These are phyloP conservation scores for Zaprionus nigranus DNA, from an alignment of 1,140 invertebrate species.

Conservation along the genomic window DNA sequence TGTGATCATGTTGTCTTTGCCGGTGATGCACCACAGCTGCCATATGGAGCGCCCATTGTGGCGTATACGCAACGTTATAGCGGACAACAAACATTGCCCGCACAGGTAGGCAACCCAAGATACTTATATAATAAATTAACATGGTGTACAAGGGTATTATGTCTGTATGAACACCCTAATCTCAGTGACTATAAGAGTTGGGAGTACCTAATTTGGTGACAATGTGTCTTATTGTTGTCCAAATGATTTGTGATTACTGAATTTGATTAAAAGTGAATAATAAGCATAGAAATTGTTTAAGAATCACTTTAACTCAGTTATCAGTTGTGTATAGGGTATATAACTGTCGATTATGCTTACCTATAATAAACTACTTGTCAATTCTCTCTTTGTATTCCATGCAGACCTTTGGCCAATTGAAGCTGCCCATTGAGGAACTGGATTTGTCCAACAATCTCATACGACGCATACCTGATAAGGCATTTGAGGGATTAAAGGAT, in stretches of 20 bases:
- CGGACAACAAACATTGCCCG: constrained; percentile 92
- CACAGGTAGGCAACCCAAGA: constrained; percentile 86
- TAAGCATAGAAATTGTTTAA: too few relatives aligned
- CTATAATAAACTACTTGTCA: too few relatives aligned
- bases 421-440: constrained; percentile 89
- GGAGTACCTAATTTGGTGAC: too few relatives aligned
- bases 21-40: constrained; percentile 89
- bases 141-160: too few relatives aligned
- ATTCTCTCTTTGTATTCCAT: neutral
- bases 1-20: constrained; percentile 93
- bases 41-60: constrained; percentile 90
- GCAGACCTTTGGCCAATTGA: constrained; percentile 87
- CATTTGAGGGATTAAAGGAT: constrained; percentile 88
- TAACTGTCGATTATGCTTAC: too few relatives aligned
- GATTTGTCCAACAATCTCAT: constrained; percentile 94
- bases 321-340: too few relatives aligned
- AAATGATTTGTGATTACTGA: too few relatives aligned
- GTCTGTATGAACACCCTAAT: too few relatives aligned
- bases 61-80: constrained; percentile 90
- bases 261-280: too few relatives aligned
- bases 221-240: too few relatives aligned
- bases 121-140: too few relatives aligned
- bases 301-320: neutral
- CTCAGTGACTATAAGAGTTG: too few relatives aligned
- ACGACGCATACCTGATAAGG: constrained; percentile 90